Evolutionary conservation across 2,888 invertebrate species (phyloP).

Genomic region (Drosophila diplacantha): DNA sequence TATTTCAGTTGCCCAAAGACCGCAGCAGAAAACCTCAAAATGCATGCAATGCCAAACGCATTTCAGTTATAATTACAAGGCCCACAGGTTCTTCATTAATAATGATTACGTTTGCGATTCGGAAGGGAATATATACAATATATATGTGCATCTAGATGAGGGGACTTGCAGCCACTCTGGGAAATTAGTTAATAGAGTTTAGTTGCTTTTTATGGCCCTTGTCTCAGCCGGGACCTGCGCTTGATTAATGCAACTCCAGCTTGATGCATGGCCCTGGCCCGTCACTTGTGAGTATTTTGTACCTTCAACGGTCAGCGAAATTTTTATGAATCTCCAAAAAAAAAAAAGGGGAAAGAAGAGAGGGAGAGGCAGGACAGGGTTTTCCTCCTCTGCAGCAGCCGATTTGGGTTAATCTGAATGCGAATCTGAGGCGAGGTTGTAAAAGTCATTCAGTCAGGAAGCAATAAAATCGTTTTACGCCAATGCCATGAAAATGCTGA

Average conservation of each 20-base stretch:
- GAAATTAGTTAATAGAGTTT: conserved; percentile 13
- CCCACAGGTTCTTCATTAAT: conserved; percentile 5
- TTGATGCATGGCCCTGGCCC: conserved; percentile 11
- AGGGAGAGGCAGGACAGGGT: neutral
- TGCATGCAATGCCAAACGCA: conserved; percentile 37
- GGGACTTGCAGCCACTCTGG: neutral
- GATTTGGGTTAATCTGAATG: conserved; percentile 67
- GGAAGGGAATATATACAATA: neutral
- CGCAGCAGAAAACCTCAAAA: conserved; percentile 58
- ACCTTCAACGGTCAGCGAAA: conserved; percentile 50
- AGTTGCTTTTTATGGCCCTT: neutral
- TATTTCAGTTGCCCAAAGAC: conserved; percentile 37
- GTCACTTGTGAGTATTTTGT: conserved; percentile 1
- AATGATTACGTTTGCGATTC: conserved; percentile 9
- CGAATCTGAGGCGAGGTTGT: conserved; percentile 59
- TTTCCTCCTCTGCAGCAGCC: conserved; percentile 8
- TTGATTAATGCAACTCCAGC: conserved; percentile 2
- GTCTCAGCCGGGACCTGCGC: neutral
- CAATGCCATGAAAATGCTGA: conserved; percentile 71
- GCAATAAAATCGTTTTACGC: conserved; percentile 72
- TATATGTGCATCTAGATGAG: neutral
- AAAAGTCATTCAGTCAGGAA: conserved; percentile 70
- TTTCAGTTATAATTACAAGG: conserved; percentile 37
- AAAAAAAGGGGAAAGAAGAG: neutral
- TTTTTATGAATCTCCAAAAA: conserved; percentile 50